Evolutionary conservation across 2,797 vertebrate species (phyloP).

Genomic region (Urophycis tenuis): DNA sequence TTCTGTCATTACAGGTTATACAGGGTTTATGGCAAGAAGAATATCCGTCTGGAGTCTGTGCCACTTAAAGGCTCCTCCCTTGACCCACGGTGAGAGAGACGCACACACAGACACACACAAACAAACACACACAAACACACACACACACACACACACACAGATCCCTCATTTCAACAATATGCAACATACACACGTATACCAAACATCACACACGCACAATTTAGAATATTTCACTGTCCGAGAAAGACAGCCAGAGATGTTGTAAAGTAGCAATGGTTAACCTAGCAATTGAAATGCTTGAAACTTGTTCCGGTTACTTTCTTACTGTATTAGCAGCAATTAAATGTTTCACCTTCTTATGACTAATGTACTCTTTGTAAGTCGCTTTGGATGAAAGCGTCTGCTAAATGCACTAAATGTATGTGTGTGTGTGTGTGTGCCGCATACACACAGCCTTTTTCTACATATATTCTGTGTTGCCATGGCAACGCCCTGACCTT

Average conservation of each 20-base stretch:
- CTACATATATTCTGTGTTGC: neutral
- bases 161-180: no score
- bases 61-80: conserved; percentile 81
- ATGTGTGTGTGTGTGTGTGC: neutral
- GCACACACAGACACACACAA: neutral
- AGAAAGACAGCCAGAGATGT: no score
- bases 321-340: no score
- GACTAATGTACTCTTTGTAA: no score
- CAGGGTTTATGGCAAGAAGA: conserved; percentile 92
- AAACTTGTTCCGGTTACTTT: no score
- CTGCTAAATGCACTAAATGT: no score
- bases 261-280: no score
- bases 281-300: no score
- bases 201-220: conserved; percentile 7
- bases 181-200: neutral
- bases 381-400: no score
- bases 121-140: conserved; percentile 2
- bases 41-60: conserved; percentile 86
- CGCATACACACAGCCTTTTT: neutral
- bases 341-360: no score
- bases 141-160: conserved; percentile 5
- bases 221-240: neutral
- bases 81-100: conserved; percentile 80
- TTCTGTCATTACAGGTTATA: conserved; percentile 73
- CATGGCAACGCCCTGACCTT: neutral